Base-by-base conservation (phyloP, 2,888 invertebrate genomes). In the Rhamnusium bicolor region DNA sequence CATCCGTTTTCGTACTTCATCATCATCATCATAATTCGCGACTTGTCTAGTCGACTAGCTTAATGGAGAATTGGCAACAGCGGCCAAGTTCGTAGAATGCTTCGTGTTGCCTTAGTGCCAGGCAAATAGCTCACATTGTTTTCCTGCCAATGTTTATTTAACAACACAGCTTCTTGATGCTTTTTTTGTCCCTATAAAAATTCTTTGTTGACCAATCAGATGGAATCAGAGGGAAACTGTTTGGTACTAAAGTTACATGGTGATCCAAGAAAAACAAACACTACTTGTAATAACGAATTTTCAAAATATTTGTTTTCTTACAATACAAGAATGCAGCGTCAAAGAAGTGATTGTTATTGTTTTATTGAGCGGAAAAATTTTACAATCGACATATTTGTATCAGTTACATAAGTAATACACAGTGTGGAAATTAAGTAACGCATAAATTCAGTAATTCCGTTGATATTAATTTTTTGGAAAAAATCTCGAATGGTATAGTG, bases 1-100 rank as follows among this genome's bases (percentile, higher is more conserved):
- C 29, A 60, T 60, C 40, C 16, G 32, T 60, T 60, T 60, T 29
- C 40, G 18, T 29, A 60, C 58, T 60, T 60, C 60, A 18, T 60
- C 18, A 29, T 29, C 27, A n/a, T 24, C n/a, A n/a, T n/a, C n/a
- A 21, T 56, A 58, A 29, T 14, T 19, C 18, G 53, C 12, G 21
- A 19, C 53, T 54, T 12, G n/a, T 56, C 27, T 56, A 56, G 24
- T 56, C 16, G n/a, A 14, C 24, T 24, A 27, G 27, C 24, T 24
- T 3, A 12, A 21, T n/a, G 5, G 24, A 56, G 27, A 56, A 4
- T 27, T 27, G 54, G 54, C 54, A 56, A 56, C 54, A 27, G 7
- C 14, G 54, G 3, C 6, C 54, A n/a, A 56, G 24, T 27, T 56
- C 54, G 27, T 27, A 27, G 54, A 56, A 56, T 56, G 54, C 16